phyloP scores from a whole-genome alignment of 1,140 invertebrate species.

The Trinorchestia longiramus region DNA sequence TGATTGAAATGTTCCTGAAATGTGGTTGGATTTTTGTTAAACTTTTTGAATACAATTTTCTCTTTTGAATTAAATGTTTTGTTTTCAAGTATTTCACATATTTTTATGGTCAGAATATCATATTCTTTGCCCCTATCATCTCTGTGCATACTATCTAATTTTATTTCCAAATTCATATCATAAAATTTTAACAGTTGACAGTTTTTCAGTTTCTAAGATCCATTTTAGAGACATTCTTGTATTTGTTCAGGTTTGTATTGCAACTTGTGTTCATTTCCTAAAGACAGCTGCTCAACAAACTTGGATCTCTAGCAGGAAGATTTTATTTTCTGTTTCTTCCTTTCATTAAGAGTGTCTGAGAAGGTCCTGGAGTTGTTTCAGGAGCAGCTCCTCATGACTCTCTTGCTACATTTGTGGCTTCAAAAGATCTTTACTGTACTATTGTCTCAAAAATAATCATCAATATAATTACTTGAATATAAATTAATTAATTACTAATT shows the following conservation, averaged over 20 bases:
- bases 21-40: background rate
- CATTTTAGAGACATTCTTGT: too few species aligned
- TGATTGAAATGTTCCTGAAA: background rate
- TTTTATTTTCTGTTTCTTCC: background rate
- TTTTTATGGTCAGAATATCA: background rate
- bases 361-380: background rate
- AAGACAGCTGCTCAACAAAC: too few species aligned
- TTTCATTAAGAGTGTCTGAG: background rate
- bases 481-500: background rate
- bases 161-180: background rate
- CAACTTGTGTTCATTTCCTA: too few species aligned
- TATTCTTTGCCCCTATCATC: background rate
- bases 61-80: background rate
- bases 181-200: too few species aligned
- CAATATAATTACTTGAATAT: background rate
- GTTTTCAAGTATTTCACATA: background rate
- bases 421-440: background rate
- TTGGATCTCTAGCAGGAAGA: too few species aligned
- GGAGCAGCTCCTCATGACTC: background rate
- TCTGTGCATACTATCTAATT: background rate
- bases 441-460: background rate
- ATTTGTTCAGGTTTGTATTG: too few species aligned
- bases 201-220: too few species aligned
- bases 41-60: background rate
- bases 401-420: background rate